Base-by-base conservation (phyloP, 64 coral and sea anemone genomes). In the Platygyra sinensis region DNA sequence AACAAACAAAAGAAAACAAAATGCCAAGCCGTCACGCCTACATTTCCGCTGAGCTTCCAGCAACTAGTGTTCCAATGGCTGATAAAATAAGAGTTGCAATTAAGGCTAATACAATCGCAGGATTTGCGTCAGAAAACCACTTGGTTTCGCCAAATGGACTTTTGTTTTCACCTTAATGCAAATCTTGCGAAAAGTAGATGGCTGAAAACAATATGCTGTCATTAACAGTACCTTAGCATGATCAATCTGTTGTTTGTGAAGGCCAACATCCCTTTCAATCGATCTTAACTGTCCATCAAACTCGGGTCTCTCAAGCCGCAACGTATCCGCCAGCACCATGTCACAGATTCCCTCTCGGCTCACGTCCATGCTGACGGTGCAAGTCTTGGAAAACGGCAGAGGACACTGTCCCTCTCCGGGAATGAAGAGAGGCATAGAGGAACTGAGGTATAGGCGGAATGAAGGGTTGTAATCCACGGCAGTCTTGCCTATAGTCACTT, bases 221-320 rank as follows among this genome's bases (percentile, higher is more conserved):
- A 57, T 1, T 11, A 77, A 71, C 11, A 10, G 5, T 46, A 99
- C 97, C 91, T 93, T 82, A 0, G 97, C 94, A 72, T 88, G 79
- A 2, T 49, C n/a, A 16, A 99, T 92, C 54, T 99, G 94, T 65
- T 99, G 94, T 62, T 91, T 87, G 72, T 99, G 97, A 67, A 93
- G 85, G 60, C 69, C 86, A 67, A 93, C 82, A 73, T 99, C 91
- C 62, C 94, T 80, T 14, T 99, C 94, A 38, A 96, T 62, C 22
- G 97, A 93, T 30, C 97, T 86, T 62, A 90, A 54, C 73, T 95
- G 94, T 54, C 94, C 91, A 4, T 99, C 97, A 74, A 91, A 99
- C 59, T 99, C 97, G 0, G 97, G 94, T 30, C 97, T 79, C 46
- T 99, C 97, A 51, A 99, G 72, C 29, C 72, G 67, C 14, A 99